Base-by-base conservation (phyloP, 2,113 vertebrate species). In the Kryptolebias marmoratus region DNA sequence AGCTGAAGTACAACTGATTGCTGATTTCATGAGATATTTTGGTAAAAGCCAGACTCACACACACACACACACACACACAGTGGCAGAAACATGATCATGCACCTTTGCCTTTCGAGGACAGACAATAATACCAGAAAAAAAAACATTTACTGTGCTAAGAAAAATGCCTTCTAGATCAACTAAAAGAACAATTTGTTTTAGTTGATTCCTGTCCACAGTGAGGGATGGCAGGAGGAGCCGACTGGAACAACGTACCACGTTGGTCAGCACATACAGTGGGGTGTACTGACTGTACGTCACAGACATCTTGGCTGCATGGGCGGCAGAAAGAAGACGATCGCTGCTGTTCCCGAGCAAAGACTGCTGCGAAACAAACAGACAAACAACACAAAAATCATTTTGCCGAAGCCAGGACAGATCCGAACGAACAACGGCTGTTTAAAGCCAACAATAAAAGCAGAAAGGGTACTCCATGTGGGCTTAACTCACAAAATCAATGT, bases 281-380 rank as follows among this genome's bases (percentile, higher is more conserved):
- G 95, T 94, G 75, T 95, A 99, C 71, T 97, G 95, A 81, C 95
- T 96, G 89, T 95, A 96, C 27, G 94, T 91, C 2, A 96, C 94
- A 0, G 96, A 96, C 74, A 97, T 90, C 75, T 95, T 96, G 79
- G 96, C 96, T 55, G 96, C 96, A 79, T 96, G 94, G 0, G 96
- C 96, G 0, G 97, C 97, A 0, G 95, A 93, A 5, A 98, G 84
- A 49, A 99, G 91, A 44, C 92, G 95, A 73, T 99, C 95, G 39
- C 79, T 84, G 44, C 48, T 87, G 8, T 95, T 93, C 58, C 62
- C 88, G 2, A 98, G 92, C 71, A 96, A 87, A 53, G 80, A 87
- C 95, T 97, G 87, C 30, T 52, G 7, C 30, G 47, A 53, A 54
- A 15, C 15, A 22, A 11, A 61, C 1, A 22, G 56, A 39, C 15